These are phyloP conservation scores for Callochromis pleurospilus DNA, from an alignment of 2,113 vertebrate species.

Conservation along the genomic window DNA sequence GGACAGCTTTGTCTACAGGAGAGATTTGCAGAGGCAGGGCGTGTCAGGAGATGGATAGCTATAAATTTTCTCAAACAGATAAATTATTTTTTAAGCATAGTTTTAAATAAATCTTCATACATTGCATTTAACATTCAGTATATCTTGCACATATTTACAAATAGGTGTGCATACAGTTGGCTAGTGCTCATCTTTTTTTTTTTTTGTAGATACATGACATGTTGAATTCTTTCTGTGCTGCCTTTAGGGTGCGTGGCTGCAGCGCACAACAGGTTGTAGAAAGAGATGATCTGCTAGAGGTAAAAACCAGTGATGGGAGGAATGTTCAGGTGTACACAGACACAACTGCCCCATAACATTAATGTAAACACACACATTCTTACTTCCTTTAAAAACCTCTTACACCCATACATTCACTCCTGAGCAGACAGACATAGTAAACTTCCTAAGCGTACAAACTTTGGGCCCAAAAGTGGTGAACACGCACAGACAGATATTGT, in stretches of 20 bases:
- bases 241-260: slow-evolving; percentile 1
- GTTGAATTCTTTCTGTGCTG: slow-evolving; percentile 37
- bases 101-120: slow-evolving; percentile 47
- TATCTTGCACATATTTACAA: slow-evolving; percentile 67
- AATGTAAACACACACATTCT: slow-evolving; percentile 43
- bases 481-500: slow-evolving; percentile 14
- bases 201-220: slow-evolving; percentile 17
- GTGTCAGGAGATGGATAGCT: neutral
- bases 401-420: slow-evolving; percentile 10
- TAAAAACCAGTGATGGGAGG: slow-evolving; percentile 52
- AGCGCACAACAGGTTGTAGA: slow-evolving; percentile 24
- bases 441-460: slow-evolving; percentile 24
- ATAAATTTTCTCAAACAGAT: slow-evolving; percentile 20
- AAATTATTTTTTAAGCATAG: slow-evolving; percentile 33
- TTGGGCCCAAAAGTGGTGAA: slow-evolving; percentile 29
- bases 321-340: slow-evolving; percentile 31
- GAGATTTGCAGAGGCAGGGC: neutral
- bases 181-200: slow-evolving; percentile 43
- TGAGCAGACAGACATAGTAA: slow-evolving; percentile 3
- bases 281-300: slow-evolving; percentile 39
- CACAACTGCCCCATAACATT: slow-evolving; percentile 24
- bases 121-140: slow-evolving; percentile 59
- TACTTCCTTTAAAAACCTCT: slow-evolving; percentile 36
- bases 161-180: slow-evolving; percentile 59
- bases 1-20: neutral